Evolutionary conservation across 1,140 invertebrate genomes (phyloP).

Genomic region (Carposina sasakii): DNA sequence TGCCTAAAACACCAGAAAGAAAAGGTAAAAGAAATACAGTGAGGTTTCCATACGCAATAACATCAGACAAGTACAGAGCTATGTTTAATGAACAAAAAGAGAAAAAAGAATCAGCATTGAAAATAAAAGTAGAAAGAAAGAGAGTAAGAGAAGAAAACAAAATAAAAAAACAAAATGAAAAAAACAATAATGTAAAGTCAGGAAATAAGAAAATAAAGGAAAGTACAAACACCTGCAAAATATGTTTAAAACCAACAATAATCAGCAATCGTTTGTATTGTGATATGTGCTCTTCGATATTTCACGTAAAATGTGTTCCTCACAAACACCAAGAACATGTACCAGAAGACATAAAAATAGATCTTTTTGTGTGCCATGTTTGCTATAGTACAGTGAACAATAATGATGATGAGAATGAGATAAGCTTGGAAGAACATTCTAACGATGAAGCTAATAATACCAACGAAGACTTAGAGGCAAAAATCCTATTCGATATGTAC

Average conservation of each 20-base stretch:
- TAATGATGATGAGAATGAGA: no score
- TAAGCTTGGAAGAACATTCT: no score
- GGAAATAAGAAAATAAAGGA: slow-evolving; percentile 9
- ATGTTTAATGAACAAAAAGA: slow-evolving; percentile 14
- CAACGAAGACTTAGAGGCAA: no score
- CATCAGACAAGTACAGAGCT: slow-evolving; percentile 12
- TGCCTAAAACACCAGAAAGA: slow-evolving; percentile 14
- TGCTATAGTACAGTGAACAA: no score
- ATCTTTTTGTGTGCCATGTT: slow-evolving; percentile 6
- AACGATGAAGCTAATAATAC: no score
- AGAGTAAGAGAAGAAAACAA: slow-evolving; percentile 10
- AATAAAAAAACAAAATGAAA: slow-evolving; percentile 9
- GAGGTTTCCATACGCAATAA: slow-evolving; percentile 11
- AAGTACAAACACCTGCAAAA: slow-evolving; percentile 5
- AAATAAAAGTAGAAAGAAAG: slow-evolving; percentile 8
- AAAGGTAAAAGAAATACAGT: slow-evolving; percentile 15
- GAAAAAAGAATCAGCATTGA: slow-evolving; percentile 12
- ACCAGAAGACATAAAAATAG: slow-evolving; percentile 3
- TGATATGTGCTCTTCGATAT: slow-evolving; percentile 8
- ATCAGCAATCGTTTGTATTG: slow-evolving; percentile 5
- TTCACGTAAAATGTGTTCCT: slow-evolving; percentile 4
- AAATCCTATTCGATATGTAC: no score
- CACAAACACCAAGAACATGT: slow-evolving; percentile 5
- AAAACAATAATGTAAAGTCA: slow-evolving; percentile 2
- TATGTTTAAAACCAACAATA: slow-evolving; percentile 10